Base-by-base conservation (phyloP, 2,888 invertebrate species). In the Nymphalis polychloros region DNA sequence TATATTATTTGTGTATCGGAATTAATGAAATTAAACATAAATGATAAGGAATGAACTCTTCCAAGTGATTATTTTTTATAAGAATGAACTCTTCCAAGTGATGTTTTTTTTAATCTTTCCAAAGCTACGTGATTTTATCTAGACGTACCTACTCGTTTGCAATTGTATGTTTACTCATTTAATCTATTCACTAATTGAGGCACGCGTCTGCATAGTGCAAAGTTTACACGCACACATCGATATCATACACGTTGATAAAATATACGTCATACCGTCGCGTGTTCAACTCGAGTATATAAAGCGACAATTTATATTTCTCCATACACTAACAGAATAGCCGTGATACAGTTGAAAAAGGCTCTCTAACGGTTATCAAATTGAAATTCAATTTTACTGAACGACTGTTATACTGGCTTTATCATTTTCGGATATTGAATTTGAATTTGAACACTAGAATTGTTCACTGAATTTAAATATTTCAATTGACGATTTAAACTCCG, bases 191-290 rank as follows among this genome's bases (percentile, higher is more conserved):
- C 73, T 73, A 70, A 72, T 68, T 69, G 70, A 71, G 78, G 84
- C 87, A 88, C 86, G 86, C 82, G 85, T 79, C 77, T 57, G 75
- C 75, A 77, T 77, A 84, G 85, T 86, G 84, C 87, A 87, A 87
- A 86, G 85, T 85, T 83, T 81, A 79, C 77, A 77, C 75, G 72
- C 81, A 81, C 67, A 81, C 77, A 71, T 23, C 17, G 73, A 13
- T 27, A 19, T 31, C 74, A 41, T 27, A 57, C 52, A 73, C 77
- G 80, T 74, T 77, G 73, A 73, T 73, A 78, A 75, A 74, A 79
- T 47, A 69, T 63, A 68, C 77, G 72, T 74, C 74, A 76, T 66
- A 62, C 49, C 70, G 64, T 76, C 75, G 70, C 76, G 73, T 76
- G 76, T 74, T 74, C 73, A 73, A 67, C 74, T 74, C 73, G 77